Conservation (phyloP, 37 sponge, comb jelly and placozoan genomes). For the Trichoplax adhaerens region DNA sequence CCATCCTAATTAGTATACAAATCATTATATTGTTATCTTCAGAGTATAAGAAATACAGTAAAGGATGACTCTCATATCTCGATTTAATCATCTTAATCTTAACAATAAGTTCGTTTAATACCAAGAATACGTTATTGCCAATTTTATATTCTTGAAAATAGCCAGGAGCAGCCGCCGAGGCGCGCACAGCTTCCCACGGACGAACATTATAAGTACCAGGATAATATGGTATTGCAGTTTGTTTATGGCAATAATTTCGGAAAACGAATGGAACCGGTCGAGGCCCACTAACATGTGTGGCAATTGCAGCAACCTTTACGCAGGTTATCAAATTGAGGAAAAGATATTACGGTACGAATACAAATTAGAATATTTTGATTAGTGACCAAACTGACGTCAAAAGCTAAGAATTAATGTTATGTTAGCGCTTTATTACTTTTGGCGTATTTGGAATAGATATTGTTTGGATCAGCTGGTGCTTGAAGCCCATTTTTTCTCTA, state of each 20-base stretch:
- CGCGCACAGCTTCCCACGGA: slow-evolving; percentile 62
- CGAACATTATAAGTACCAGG: slow-evolving; percentile 17
- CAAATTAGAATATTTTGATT: neutral
- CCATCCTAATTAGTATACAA: slow-evolving; percentile 45
- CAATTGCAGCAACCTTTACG: slow-evolving; percentile 39
- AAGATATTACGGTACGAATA: neutral
- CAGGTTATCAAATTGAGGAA: no score
- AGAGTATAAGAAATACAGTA: no score
- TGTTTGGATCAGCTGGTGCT: slow-evolving; percentile 15
- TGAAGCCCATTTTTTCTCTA: no score
- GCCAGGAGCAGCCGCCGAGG: slow-evolving; percentile 81
- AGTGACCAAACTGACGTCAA: neutral
- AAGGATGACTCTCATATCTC: no score
- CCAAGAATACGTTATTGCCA: slow-evolving; percentile 29
- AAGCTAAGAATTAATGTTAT: neutral
- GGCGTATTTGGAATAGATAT: slow-evolving; percentile 19
- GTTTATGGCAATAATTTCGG: slow-evolving; percentile 58
- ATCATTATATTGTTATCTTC: no score
- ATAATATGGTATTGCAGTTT: slow-evolving; percentile 21
- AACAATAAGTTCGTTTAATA: neutral
- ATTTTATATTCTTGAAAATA: slow-evolving; percentile 60
- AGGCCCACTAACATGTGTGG: slow-evolving; percentile 38
- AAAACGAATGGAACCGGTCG: slow-evolving; percentile 53
- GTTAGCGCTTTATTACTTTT: slow-evolving; percentile 5
- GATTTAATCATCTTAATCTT: no score